These are phyloP conservation scores for Philopedon plagiatum DNA, from an alignment of 2,888 invertebrate genomes.

Conservation along the genomic window DNA sequence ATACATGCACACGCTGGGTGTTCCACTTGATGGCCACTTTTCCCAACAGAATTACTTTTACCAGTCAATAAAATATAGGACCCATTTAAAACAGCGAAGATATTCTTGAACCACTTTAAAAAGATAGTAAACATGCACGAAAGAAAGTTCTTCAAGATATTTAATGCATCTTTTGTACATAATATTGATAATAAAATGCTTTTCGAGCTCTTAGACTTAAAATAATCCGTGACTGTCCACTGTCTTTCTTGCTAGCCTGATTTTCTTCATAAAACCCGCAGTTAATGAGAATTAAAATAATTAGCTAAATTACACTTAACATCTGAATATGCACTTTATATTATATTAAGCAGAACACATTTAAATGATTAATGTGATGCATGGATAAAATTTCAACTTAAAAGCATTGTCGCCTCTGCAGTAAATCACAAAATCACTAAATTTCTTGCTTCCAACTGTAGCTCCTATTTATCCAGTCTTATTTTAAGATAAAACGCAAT, in stretches of 20 bases:
- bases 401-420: too few species aligned
- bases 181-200: neutral
- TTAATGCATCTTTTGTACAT: constrained; percentile 12
- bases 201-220: neutral
- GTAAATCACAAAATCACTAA: too few species aligned
- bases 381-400: too few species aligned
- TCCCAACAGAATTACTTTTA: constrained; percentile 8
- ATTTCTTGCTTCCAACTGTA: too few species aligned
- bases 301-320: neutral
- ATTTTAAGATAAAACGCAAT: too few species aligned
- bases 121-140: constrained; percentile 6
- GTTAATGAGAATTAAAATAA: constrained; percentile 1
- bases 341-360: too few species aligned
- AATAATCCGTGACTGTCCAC: constrained; percentile 4
- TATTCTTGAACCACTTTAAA: neutral
- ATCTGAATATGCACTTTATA: too few species aligned
- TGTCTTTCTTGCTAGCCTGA: neutral
- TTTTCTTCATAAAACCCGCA: neutral
- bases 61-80: constrained; percentile 20
- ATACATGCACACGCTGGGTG: neutral
- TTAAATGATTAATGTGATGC: too few species aligned
- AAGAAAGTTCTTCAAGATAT: constrained; percentile 10
- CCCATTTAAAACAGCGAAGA: constrained; percentile 11
- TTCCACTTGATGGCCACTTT: constrained; percentile 15
- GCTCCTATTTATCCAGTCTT: too few species aligned